Conservation (phyloP, 2,113 vertebrate species). For the Trematocara macrostoma region DNA sequence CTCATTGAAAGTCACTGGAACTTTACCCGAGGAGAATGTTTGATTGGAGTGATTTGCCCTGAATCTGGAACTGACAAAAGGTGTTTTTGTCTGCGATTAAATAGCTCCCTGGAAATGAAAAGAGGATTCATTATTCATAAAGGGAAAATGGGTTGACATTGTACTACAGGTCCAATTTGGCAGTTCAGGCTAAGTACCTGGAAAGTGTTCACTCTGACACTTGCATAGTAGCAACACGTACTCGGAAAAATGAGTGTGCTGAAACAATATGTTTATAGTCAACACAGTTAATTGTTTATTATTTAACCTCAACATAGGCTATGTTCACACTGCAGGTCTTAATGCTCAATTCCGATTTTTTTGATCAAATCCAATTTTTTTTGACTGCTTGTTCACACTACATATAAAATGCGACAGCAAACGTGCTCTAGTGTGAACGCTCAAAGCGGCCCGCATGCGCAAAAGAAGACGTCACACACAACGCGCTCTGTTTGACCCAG, state of each 20-base stretch:
- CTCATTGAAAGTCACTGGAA: conserved; percentile 53
- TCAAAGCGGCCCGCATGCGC: too few relatives aligned
- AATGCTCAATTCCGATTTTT: too few relatives aligned
- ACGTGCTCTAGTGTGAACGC: too few relatives aligned
- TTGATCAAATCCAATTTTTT: too few relatives aligned
- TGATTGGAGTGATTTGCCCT: conserved; percentile 58
- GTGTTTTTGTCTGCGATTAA: conserved; percentile 50
- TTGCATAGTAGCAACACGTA: background rate
- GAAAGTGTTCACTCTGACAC: background rate
- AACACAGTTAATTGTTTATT: background rate
- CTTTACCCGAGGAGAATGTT: conserved; percentile 39
- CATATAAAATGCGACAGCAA: too few relatives aligned
- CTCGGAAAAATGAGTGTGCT: background rate
- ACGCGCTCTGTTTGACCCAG: too few relatives aligned
- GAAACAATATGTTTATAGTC: background rate
- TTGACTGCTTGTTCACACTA: too few relatives aligned
- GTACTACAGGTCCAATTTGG: conserved; percentile 38
- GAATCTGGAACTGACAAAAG: conserved; percentile 44
- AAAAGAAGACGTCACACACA: too few relatives aligned
- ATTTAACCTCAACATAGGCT: background rate
- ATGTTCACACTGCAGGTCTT: too few relatives aligned
- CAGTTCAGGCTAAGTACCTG: conserved; percentile 23
- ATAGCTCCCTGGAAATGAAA: conserved; percentile 31
- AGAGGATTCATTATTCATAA: conserved; percentile 56
- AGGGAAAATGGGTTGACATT: conserved; percentile 34